Percentiles rank a stretch among this genome's conserved stretches.
Conservation (phyloP, 2,888 invertebrate genomes). For the Drosophila hawaiiensis region DNA sequence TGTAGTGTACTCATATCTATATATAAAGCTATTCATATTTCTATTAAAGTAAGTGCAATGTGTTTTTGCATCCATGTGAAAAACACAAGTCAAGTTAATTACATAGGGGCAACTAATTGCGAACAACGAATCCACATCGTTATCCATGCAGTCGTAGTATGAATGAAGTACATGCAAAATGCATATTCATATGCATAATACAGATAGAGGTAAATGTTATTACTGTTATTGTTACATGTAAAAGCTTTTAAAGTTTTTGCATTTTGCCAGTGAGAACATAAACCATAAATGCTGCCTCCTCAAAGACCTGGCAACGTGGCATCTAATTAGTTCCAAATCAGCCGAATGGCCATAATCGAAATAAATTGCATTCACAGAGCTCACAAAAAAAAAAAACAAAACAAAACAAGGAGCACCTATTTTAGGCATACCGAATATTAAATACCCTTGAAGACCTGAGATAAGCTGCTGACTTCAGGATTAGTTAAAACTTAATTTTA, state of each 20-base stretch:
- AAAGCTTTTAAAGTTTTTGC: constrained; percentile 57
- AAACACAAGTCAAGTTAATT: neutral
- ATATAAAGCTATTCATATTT: neutral
- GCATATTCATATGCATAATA: constrained; percentile 45
- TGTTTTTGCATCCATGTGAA: neutral
- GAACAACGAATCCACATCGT: neutral
- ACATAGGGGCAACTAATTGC: neutral
- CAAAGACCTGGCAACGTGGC: constrained; percentile 8
- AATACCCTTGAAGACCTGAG: neutral
- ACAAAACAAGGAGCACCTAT: neutral
- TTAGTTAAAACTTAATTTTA: neutral
- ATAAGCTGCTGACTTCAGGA: neutral
- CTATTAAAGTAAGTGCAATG: neutral
- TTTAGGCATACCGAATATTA: neutral
- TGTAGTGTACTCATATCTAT: neutral
- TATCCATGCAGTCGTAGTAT: neutral
- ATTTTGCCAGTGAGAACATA: constrained; percentile 29
- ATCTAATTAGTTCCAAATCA: constrained; percentile 83
- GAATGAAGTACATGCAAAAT: constrained; percentile 17
- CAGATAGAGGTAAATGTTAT: constrained; percentile 22
- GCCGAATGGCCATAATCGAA: constrained; percentile 81
- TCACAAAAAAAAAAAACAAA: constrained; percentile 27
- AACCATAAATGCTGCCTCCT: constrained; percentile 40
- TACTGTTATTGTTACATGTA: constrained; percentile 51
- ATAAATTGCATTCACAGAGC: constrained; percentile 74